Conservation (phyloP, 2,888 invertebrate species). For the Steromphala cineraria region DNA sequence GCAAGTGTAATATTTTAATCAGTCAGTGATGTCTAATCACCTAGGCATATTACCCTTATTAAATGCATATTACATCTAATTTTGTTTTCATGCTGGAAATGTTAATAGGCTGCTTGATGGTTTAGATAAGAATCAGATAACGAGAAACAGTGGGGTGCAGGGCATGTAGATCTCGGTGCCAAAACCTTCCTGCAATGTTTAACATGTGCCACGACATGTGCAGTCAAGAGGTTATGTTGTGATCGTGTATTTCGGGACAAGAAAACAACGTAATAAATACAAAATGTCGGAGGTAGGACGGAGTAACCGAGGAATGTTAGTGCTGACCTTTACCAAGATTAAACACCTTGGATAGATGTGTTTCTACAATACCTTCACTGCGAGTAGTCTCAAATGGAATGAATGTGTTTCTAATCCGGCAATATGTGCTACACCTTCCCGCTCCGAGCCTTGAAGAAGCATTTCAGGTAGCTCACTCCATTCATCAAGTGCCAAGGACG, state of each 20-base stretch:
- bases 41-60: too few species aligned
- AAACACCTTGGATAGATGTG: conserved; percentile 10
- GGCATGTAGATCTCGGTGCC: too few species aligned
- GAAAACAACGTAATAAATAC: not conserved
- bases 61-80: too few species aligned
- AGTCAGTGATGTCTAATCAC: too few species aligned
- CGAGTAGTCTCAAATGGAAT: not conserved
- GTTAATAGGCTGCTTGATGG: not conserved
- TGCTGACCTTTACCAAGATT: conserved; percentile 1
- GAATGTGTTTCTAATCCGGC: conserved; percentile 1
- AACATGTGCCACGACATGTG: too few species aligned
- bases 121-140: not conserved
- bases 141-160: not conserved
- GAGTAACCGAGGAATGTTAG: conserved; percentile 8
- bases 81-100: not conserved
- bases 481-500: not conserved
- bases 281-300: not conserved
- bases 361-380: not conserved
- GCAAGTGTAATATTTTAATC: too few species aligned
- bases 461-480: not conserved
- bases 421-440: not conserved
- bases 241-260: not conserved
- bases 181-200: too few species aligned
- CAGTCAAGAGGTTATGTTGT: not conserved
- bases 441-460: not conserved